Evolutionary conservation across 2,113 vertebrate genomes (phyloP), one percentile per base, ranked within the genome.

Genomic region (Cochlearius cochlearius): DNA sequence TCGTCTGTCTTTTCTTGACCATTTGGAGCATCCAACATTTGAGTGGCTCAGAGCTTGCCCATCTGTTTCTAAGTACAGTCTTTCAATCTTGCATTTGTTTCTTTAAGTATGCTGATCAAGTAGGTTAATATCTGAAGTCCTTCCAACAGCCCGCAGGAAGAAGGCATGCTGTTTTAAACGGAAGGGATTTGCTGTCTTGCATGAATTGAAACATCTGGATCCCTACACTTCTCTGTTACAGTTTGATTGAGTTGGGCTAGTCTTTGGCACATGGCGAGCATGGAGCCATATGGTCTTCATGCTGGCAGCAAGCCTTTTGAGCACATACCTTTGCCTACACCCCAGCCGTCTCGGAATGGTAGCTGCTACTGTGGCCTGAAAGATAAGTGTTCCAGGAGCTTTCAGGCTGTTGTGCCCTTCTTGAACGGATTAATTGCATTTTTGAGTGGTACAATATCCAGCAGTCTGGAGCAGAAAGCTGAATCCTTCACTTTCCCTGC

Each of bases 171-270:
- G 53, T 93, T 96, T 94, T 86, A 95, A 90, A 96, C 0, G 15
- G 88, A 95, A 90, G 59, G 56, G 88, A 76, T 94, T 92, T 96
- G 76, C 87, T 93, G 87, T 86, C 90, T 93, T 95, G 67, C n/a
- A 52, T 86, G 86, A 97, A 92, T 91, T 95, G 82, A 90, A 97
- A 95, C 97, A 94, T 95, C 95, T 97, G 95, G 84, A 90, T 87
- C 73, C 73, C 15, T 82, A 41, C 52, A 49, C 45, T 94, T 73
- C 50, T 76, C 71, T 93, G 53, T 92, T 86, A 45, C 53, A 53
- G 62, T 69, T 39, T 94, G 92, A 92, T 91, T 87, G 74, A 79
- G 71, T 39, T 68, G 62, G 89, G 43, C 58, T 92, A 25, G 69
- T 53, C 80, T 69, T 88, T 79, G 89, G 66, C 89, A 82, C 20